Evolutionary conservation across 2,113 vertebrate species (phyloP).

Genomic region (Psammodynastes pulverulentus): DNA sequence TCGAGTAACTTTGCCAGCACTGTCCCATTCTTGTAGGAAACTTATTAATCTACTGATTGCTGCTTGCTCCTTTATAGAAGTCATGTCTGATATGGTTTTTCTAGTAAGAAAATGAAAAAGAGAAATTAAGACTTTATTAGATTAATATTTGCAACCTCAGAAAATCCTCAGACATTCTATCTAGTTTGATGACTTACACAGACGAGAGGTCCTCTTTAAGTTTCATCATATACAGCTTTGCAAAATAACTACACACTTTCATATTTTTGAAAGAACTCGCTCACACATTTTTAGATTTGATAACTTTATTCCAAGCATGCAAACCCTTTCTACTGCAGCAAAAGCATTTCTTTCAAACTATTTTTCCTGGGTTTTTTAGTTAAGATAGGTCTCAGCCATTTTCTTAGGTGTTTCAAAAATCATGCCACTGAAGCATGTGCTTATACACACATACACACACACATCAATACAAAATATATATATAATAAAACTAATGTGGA

Average conservation of each 20-base stretch:
- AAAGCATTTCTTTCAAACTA: not conserved
- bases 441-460: not conserved
- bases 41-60: slow-evolving; percentile 68
- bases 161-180: not conserved
- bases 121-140: slow-evolving; percentile 4
- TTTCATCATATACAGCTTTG: not conserved
- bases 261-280: not conserved
- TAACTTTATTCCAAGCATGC: not conserved
- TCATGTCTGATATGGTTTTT: slow-evolving; percentile 60
- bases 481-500: not conserved
- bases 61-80: slow-evolving; percentile 67
- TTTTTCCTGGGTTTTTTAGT: not conserved
- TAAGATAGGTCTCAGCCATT: not conserved
- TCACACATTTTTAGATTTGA: not conserved
- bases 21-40: slow-evolving; percentile 83
- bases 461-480: not conserved
- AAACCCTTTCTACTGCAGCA: not conserved
- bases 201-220: not conserved
- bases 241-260: not conserved
- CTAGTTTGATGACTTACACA: not conserved
- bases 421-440: not conserved
- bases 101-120: slow-evolving; percentile 2
- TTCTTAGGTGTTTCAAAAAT: not conserved
- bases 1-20: slow-evolving; percentile 58
- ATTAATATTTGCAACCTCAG: not conserved